Percentiles rank a stretch among this genome's conserved stretches.
Evolutionary conservation across 2,888 invertebrate species (phyloP).

Genomic region (Chrysina gloriosa): DNA sequence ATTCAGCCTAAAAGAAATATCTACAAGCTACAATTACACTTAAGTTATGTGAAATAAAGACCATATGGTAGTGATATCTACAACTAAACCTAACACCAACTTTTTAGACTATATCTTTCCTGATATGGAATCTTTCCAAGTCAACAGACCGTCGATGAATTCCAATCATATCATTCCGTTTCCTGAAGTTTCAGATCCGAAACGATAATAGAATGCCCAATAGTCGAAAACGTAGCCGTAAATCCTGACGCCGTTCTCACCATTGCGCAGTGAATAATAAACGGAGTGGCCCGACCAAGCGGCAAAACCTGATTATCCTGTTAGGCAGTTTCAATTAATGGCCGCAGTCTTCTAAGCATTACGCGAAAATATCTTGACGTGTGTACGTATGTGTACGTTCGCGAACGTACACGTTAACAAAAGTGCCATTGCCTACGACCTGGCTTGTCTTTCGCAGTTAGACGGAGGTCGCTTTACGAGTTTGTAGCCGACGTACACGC

Average conservation of each 20-base stretch:
- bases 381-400: not conserved
- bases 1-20: too few species aligned
- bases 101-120: too few species aligned
- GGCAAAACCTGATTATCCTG: conserved; percentile 12
- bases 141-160: too few species aligned
- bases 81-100: too few species aligned
- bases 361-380: conserved; percentile 2
- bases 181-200: not conserved
- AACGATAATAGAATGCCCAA: not conserved
- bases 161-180: too few species aligned
- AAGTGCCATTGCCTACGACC: not conserved
- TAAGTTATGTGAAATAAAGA: too few species aligned
- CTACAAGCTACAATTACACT: too few species aligned
- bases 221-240: not conserved
- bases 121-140: too few species aligned
- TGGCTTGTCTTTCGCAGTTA: not conserved
- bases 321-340: conserved; percentile 16
- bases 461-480: not conserved
- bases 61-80: too few species aligned
- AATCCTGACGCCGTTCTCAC: not conserved
- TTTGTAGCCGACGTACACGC: not conserved
- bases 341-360: not conserved
- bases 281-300: not conserved
- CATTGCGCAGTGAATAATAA: not conserved
- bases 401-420: not conserved